A percentile compares a stretch with the other conserved stretches of the same genome.
Conservation (phyloP, 2,888 invertebrate genomes). For the Ganaspis brasiliensis region DNA sequence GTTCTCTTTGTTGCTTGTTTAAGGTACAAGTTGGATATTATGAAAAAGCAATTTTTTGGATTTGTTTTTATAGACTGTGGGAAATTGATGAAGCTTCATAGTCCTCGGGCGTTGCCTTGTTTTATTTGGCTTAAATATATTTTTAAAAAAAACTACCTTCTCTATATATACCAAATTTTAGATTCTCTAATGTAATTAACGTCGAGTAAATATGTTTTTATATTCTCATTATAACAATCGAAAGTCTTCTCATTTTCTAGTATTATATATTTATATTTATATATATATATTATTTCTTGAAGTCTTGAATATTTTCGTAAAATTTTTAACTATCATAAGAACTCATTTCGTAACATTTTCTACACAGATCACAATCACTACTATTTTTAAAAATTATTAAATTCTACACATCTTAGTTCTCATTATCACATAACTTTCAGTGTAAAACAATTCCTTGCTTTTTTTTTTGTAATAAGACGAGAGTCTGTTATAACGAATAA, state of each 20-base stretch:
- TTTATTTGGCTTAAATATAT: neutral
- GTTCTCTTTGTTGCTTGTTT: too few species aligned
- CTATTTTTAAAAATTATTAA: neutral
- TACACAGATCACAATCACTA: neutral
- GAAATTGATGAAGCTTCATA: neutral
- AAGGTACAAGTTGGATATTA: too few species aligned
- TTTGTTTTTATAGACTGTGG: neutral
- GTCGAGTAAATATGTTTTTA: neutral
- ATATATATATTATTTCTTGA: neutral
- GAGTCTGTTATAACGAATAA: neutral
- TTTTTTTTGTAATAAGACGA: neutral
- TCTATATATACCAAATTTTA: neutral
- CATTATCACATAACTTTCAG: constrained; percentile 2
- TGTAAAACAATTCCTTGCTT: constrained; percentile 1
- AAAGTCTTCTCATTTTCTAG: neutral
- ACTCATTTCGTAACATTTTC: neutral
- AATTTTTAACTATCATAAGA: neutral
- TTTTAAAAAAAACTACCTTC: neutral
- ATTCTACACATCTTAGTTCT: neutral
- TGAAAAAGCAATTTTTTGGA: neutral
- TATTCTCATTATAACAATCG: neutral
- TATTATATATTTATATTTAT: neutral
- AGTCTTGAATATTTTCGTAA: neutral
- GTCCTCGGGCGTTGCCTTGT: constrained; percentile 10
- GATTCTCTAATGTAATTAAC: neutral